These are phyloP conservation scores for Smittia aterrima DNA, from an alignment of 2,888 invertebrate genomes.

Conservation along the genomic window DNA sequence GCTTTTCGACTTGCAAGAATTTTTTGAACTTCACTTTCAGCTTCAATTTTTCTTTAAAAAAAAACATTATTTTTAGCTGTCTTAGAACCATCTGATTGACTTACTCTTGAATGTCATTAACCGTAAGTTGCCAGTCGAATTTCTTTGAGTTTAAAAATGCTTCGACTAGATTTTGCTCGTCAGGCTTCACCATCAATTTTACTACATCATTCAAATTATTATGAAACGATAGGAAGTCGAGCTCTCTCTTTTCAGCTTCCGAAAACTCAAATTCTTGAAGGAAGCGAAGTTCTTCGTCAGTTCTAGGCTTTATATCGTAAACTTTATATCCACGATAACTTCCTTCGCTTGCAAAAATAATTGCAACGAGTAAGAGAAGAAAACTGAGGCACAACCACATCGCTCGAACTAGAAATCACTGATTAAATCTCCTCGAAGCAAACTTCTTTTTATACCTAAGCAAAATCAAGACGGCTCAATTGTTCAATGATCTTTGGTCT, in stretches of 20 bases:
- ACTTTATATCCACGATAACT: constrained; percentile 18
- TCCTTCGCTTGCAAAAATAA: background rate
- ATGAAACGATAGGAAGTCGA: constrained; percentile 29
- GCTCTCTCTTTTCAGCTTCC: background rate
- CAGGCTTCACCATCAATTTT: constrained; percentile 45
- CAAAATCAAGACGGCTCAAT: no score
- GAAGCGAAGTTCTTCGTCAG: background rate
- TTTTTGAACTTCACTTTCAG: background rate
- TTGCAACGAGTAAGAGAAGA: background rate
- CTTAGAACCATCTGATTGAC: no score
- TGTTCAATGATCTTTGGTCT: no score
- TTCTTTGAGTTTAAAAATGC: constrained; percentile 44
- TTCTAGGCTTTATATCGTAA: constrained; percentile 21
- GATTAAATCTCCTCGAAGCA: no score
- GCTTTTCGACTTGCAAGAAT: background rate
- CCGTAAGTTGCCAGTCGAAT: constrained; percentile 47
- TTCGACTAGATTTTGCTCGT: constrained; percentile 44
- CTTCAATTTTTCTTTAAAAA: background rate
- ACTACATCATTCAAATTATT: constrained; percentile 19
- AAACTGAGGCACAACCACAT: background rate
- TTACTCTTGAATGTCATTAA: constrained; percentile 48
- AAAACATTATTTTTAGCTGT: background rate
- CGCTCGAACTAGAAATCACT: no score
- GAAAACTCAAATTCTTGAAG: background rate
- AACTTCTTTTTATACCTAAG: no score